Conservation (phyloP, 1,140 invertebrate species). For the Drosophila tani region DNA sequence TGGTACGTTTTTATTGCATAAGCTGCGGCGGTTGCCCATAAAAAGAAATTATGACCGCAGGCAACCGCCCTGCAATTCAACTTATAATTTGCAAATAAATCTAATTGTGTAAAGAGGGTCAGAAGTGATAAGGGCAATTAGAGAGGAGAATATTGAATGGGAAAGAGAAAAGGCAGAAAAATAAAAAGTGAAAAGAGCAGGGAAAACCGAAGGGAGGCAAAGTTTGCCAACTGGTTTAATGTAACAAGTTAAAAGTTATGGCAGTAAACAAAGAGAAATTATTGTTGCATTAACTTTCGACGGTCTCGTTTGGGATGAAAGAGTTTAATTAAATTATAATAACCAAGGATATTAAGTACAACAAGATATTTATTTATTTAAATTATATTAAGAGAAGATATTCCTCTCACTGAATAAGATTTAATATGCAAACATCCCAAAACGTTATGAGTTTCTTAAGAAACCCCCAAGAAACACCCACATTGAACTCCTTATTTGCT, state of each 20-base stretch:
- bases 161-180: not conserved
- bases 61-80: conserved; percentile 53
- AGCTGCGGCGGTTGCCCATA: conserved; percentile 48
- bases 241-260: conserved; percentile 12
- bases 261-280: conserved; percentile 18
- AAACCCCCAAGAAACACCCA: not conserved
- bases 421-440: conserved; percentile 6
- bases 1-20: conserved; percentile 64
- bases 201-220: not conserved
- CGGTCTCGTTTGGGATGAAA: too few species aligned
- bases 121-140: conserved; percentile 31
- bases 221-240: conserved; percentile 30
- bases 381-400: not conserved
- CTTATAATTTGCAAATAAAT: conserved; percentile 78
- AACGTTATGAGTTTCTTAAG: not conserved
- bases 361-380: too few species aligned
- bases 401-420: not conserved
- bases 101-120: conserved; percentile 63
- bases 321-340: not conserved
- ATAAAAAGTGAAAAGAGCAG: not conserved
- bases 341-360: not conserved
- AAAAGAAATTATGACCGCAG: conserved; percentile 36
- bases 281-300: not conserved
- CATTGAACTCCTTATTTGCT: conserved; percentile 9
- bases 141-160: conserved; percentile 20